A percentile compares a stretch with the other conserved stretches of the same genome.
These are phyloP conservation scores for Planococcus citri DNA, from an alignment of 1,140 invertebrate genomes.

Conservation along the genomic window DNA sequence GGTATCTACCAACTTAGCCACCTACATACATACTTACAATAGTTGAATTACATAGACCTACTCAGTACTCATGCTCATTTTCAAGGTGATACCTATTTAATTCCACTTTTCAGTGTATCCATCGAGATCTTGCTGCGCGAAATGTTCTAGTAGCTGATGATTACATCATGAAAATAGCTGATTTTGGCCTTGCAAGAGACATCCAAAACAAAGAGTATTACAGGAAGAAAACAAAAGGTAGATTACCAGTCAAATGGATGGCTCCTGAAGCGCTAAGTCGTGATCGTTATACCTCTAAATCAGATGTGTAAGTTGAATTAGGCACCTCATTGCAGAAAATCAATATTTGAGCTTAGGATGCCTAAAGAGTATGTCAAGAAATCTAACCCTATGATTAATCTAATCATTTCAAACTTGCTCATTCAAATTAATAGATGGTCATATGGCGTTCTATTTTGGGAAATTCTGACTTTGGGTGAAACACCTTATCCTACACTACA, in stretches of 20 bases:
- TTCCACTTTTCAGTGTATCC: conserved; percentile 65
- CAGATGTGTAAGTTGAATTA: conserved; percentile 54
- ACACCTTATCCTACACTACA: conserved; percentile 80
- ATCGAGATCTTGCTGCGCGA: conserved; percentile 91
- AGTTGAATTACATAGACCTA: no score
- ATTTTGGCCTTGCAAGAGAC: conserved; percentile 95
- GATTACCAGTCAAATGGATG: conserved; percentile 98
- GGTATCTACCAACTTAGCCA: no score
- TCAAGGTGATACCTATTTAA: no score
- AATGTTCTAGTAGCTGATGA: conserved; percentile 93
- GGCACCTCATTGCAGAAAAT: no score
- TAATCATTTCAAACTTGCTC: not conserved
- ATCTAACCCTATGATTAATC: not conserved
- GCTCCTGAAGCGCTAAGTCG: conserved; percentile 93
- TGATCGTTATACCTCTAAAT: conserved; percentile 86
- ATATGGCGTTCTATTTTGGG: conserved; percentile 87
- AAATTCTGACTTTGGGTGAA: conserved; percentile 87
- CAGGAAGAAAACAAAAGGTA: conserved; percentile 86
- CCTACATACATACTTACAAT: no score
- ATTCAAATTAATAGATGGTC: conserved; percentile 64
- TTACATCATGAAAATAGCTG: conserved; percentile 89
- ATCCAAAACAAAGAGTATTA: conserved; percentile 93
- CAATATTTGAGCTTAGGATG: no score
- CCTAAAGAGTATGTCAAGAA: no score
- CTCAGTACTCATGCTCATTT: no score